phyloP scores from a whole-genome alignment of 1,140 invertebrate species.

The Meloidogyne floridensis region DNA sequence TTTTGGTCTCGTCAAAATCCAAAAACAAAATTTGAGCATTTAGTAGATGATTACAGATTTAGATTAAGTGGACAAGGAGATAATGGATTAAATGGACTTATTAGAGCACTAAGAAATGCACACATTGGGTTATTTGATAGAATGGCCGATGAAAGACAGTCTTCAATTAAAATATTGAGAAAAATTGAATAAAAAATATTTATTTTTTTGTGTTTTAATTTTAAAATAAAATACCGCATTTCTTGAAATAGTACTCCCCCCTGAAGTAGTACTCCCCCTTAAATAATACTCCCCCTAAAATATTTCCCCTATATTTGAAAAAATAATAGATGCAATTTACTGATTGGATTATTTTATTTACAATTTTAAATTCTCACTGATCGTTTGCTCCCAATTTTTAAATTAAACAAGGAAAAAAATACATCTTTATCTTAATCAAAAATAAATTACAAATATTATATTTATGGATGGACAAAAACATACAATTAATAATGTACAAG shows the following conservation, averaged over 20 bases:
- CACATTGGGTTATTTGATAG: conserved; percentile 56
- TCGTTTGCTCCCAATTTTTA: no score
- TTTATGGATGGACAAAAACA: neutral
- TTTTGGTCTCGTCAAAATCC: conserved; percentile 46
- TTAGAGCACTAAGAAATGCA: conserved; percentile 55
- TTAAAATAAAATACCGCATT: no score
- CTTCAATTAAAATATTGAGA: conserved; percentile 20
- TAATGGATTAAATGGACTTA: conserved; percentile 53
- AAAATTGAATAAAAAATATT: conserved; percentile 15
- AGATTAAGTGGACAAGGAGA: conserved; percentile 43
- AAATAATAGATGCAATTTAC: no score
- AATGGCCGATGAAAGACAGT: neutral
- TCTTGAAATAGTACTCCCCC: no score
- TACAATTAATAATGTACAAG: neutral
- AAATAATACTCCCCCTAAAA: no score
- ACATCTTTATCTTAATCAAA: no score
- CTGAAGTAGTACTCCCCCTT: no score
- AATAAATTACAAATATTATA: neutral
- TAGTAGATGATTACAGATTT: conserved; percentile 53
- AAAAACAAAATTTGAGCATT: conserved; percentile 49
- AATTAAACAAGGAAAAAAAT: no score
- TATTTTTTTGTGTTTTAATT: neutral
- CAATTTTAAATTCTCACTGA: no score
- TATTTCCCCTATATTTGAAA: no score
- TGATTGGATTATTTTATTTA: no score